Evolutionary conservation across 30 jellyfish, hydroid and myxozoan genomes (phyloP), one percentile per base, ranked within the genome.

Genomic region (Euphysa ruthae): DNA sequence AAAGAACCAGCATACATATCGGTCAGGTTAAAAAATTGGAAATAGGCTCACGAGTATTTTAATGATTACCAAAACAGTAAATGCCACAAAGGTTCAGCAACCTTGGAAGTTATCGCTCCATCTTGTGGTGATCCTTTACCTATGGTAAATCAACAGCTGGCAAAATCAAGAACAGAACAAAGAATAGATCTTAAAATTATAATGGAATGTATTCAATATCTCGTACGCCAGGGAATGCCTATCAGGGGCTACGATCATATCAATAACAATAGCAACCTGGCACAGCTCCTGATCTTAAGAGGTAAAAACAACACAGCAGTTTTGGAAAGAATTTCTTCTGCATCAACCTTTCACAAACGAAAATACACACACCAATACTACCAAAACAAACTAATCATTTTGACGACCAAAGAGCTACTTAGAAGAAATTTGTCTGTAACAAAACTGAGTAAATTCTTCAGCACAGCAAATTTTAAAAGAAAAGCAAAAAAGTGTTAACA

Each of bases 1-100:
- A 52, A 54, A 54, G 81, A 68, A 10, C 81, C 82, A 6, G 81
- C 81, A 27, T 68, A 68, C 61, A 46, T 68, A 46, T 68, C 82
- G 10, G 77, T 35, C 10, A 81, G 81, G 21, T 68, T 52, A n/a
- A 68, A 54, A 23, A 68, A 68, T 56, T 51, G 81, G 82, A 68
- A 46, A 27, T 49, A 54, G 61, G 81, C 82, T 7, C 81, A 81
- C 6, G 34, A 13, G 10, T 63, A 75, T 22, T 63, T 63, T 34
- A 34, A 49, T 5, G 81, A 68, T n/a, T n/a, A n/a, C n/a, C n/a
- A n/a, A 15, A 15, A 24, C 19, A 68, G 81, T 27, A 68, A 68
- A 68, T 68, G 81, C 82, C 81, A 68, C 61, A 68, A 6, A n/a
- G 81, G 23, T 68, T 81, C 81, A 52, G 19, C 38, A 21, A 46